These are phyloP conservation scores for Neodiprion pinetum DNA, from an alignment of 1,140 invertebrate species.

Conservation along the genomic window DNA sequence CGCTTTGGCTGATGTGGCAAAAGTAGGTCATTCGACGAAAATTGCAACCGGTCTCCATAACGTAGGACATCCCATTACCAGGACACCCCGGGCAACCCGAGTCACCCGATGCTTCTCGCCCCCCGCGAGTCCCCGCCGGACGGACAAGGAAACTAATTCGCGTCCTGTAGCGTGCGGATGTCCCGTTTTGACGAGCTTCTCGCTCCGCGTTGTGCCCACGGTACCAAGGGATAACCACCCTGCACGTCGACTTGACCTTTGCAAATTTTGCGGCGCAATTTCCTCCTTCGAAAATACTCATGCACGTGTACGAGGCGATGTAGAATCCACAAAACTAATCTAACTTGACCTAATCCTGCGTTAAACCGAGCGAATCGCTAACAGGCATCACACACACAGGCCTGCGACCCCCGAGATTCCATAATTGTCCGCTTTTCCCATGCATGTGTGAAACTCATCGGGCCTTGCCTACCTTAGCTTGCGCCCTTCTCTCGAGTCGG, in stretches of 20 bases:
- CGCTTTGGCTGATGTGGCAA: conserved; percentile 3
- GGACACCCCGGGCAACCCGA: conserved; percentile 1
- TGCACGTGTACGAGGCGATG: neutral
- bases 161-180: no score
- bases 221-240: no score
- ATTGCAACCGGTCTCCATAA: conserved; percentile 3
- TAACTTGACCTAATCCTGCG: neutral
- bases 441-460: neutral
- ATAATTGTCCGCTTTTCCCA: neutral
- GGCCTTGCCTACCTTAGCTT: neutral
- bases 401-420: neutral
- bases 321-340: neutral
- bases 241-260: no score
- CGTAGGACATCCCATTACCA: neutral
- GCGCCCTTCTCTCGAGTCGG: neutral
- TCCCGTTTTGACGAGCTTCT: neutral
- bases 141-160: neutral
- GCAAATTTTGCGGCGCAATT: neutral
- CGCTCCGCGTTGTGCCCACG: neutral
- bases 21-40: conserved; percentile 2
- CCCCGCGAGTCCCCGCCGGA: neutral
- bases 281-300: neutral
- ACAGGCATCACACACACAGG: neutral
- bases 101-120: neutral
- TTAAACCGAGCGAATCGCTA: neutral